Evolutionary conservation across 2,888 invertebrate genomes (phyloP).

Genomic region (Sisyra terminalis): DNA sequence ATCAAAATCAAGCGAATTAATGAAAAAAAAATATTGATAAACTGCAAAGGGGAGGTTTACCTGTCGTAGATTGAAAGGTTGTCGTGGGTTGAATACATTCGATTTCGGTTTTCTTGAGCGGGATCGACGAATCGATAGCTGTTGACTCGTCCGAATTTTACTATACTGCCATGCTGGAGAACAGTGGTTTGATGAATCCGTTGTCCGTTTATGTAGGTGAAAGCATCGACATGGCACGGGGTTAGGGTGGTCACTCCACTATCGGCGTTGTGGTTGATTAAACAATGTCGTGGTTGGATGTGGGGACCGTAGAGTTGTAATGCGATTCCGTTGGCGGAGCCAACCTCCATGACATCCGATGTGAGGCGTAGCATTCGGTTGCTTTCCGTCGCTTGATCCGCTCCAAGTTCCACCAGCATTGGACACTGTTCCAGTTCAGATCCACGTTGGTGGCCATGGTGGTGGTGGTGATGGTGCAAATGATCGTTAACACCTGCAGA

Average conservation of each 20-base stretch:
- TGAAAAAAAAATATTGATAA: conserved; percentile 9
- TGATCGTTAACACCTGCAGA: conserved; percentile 22
- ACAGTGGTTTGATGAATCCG: conserved; percentile 85
- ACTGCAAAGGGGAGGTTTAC: conserved; percentile 31
- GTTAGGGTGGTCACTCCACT: conserved; percentile 89
- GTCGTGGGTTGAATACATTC: conserved; percentile 43
- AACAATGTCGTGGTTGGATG: conserved; percentile 88
- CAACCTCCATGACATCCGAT: conserved; percentile 51
- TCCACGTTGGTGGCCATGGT: conserved; percentile 9
- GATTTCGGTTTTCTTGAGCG: conserved; percentile 59
- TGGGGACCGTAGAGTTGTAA: conserved; percentile 77
- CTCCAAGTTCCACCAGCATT: conserved; percentile 65
- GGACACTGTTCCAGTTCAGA: conserved; percentile 30
- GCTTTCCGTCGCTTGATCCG: conserved; percentile 51
- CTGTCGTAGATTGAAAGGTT: conserved; percentile 70
- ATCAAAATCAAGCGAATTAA: conserved; percentile 12
- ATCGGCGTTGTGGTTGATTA: conserved; percentile 67
- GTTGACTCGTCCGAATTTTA: conserved; percentile 75
- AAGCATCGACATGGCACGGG: conserved; percentile 83
- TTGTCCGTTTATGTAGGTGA: conserved; percentile 88
- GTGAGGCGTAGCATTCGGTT: conserved; percentile 43
- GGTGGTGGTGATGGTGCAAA: conserved; percentile 21
- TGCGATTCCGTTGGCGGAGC: conserved; percentile 60
- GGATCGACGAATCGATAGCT: conserved; percentile 77
- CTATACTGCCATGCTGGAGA: conserved; percentile 70